Base-by-base conservation (phyloP, 2,888 invertebrate species). In the Papilio gigon region DNA sequence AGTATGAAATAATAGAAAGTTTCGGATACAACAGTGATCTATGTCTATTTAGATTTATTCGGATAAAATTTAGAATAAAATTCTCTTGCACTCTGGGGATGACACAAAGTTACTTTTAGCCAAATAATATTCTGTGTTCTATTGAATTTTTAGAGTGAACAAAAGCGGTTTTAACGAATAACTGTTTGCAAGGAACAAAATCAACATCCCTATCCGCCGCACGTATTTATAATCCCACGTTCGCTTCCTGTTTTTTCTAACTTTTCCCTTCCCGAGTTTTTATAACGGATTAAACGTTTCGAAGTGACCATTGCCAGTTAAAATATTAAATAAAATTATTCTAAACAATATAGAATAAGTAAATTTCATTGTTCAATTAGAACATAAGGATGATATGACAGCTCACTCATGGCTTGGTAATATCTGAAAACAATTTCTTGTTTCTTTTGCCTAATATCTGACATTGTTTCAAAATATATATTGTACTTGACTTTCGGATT, bases 161-260 rank as follows among this genome's bases (percentile, higher is more conserved):
- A 87, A 88, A 84, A 82, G 84, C 60, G 69, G 78, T 75, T 75
- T 72, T 72, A 71, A 74, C 72, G 76, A 76, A 76, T 76, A 76
- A 75, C 75, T 75, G 72, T 68, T 67, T 65, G 75, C 74, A 76
- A 81, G 83, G 86, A 80, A 81, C 86, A 86, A 85, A 89, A 85
- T 89, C 89, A 87, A 87, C 89, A 89, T 88, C 89, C 86, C 81
- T 82, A 83, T 83, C 83, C 84, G 80, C 84, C 81, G 84, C 88
- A 87, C 86, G 88, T 89, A 88, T 89, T 88, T 88, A 87, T 89
- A 89, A 89, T 89, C 88, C 84, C 85, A 83, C 84, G 83, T 82
- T 82, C 82, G 82, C 85, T 89, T 90, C 90, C 90, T 88, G 89
- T 83, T 87, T 88, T 89, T 90, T 90, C 87, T 89, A 84, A 80